phyloP scores from a whole-genome alignment of 2,888 invertebrate species.

The Eristalinus aeneus region DNA sequence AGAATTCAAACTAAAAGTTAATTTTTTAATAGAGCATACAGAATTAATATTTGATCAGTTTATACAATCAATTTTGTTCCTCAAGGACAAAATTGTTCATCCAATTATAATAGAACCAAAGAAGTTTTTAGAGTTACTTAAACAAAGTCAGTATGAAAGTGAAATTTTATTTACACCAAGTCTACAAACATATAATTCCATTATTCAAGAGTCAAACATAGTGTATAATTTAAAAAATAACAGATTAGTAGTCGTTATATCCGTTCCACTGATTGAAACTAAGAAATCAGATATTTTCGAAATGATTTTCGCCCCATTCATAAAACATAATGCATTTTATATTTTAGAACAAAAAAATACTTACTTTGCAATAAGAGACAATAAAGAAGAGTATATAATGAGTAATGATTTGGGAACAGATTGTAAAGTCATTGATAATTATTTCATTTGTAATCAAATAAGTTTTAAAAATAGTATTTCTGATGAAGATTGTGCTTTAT shows the following conservation, averaged over 20 bases:
- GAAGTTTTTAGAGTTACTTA: conserved; percentile 13
- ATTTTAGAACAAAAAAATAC: too few relatives aligned
- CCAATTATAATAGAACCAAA: conserved; percentile 15
- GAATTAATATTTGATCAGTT: conserved; percentile 7
- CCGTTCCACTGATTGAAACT: neutral
- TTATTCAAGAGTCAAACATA: neutral
- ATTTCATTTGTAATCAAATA: too few relatives aligned
- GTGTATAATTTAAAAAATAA: neutral
- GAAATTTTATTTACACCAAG: conserved; percentile 16
- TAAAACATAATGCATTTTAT: too few relatives aligned
- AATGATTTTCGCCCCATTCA: neutral
- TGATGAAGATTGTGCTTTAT: too few relatives aligned
- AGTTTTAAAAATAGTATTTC: too few relatives aligned
- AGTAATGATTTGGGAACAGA: too few relatives aligned
- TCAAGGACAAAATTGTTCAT: conserved; percentile 2
- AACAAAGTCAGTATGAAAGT: neutral
- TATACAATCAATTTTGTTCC: conserved; percentile 20
- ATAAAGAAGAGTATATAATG: too few relatives aligned
- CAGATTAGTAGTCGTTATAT: neutral
- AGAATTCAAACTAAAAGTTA: neutral
- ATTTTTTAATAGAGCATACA: neutral
- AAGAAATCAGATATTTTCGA: neutral
- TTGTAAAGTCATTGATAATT: too few relatives aligned
- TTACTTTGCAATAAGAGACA: too few relatives aligned
- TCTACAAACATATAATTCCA: conserved; percentile 2